phyloP scores from a whole-genome alignment of 2,888 invertebrate species.

The Pocota personata region DNA sequence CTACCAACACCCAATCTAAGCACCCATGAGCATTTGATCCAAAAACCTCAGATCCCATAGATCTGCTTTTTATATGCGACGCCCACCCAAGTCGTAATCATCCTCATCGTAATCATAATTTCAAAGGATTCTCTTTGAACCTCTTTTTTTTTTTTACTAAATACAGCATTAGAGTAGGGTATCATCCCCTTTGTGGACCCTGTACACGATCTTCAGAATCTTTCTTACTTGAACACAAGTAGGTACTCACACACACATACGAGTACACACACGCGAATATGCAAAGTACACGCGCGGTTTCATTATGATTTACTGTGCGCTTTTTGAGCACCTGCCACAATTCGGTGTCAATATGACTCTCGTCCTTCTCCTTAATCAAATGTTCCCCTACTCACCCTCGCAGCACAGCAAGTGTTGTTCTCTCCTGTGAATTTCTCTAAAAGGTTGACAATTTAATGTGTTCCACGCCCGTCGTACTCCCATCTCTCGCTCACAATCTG shows the following conservation, averaged over 20 bases:
- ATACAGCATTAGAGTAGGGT: slow-evolving; percentile 6
- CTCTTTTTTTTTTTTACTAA: background rate
- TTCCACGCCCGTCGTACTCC: slow-evolving; percentile 1
- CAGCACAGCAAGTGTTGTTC: background rate
- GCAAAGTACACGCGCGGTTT: slow-evolving; percentile 41
- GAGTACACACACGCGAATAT: background rate
- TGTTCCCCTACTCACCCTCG: slow-evolving; percentile 40
- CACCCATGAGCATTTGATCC: slow-evolving; percentile 8
- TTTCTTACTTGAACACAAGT: background rate
- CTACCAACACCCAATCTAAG: background rate
- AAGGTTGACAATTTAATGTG: slow-evolving; percentile 68
- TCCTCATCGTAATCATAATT: slow-evolving; percentile 4
- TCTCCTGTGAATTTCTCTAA: slow-evolving; percentile 28
- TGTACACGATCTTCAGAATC: slow-evolving; percentile 24
- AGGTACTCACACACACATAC: background rate
- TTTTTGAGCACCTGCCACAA: slow-evolving; percentile 73
- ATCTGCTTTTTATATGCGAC: background rate
- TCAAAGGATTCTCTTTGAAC: slow-evolving; percentile 14
- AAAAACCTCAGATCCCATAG: slow-evolving; percentile 16
- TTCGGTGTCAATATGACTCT: slow-evolving; percentile 73
- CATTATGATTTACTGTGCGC: slow-evolving; percentile 65
- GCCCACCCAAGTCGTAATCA: background rate
- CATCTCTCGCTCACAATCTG: background rate
- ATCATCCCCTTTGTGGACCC: slow-evolving; percentile 13
- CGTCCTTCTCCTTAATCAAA: slow-evolving; percentile 72